phyloP scores from a whole-genome alignment of 1,140 invertebrate genomes.

The Idris sp. region DNA sequence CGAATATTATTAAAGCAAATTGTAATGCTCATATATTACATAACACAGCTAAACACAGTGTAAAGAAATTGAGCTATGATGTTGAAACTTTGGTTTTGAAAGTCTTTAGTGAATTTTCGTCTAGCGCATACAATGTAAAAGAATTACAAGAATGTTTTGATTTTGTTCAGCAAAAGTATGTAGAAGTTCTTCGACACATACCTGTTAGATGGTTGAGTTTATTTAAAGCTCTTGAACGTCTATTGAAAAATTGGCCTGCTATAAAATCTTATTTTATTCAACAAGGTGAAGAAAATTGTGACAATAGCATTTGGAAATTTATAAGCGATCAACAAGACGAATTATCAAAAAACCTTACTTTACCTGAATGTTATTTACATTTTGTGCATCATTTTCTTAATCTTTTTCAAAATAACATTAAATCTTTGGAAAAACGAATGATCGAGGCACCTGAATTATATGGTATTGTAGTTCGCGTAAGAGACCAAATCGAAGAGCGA shows the following conservation, averaged over 20 bases:
- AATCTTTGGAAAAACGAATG: neutral
- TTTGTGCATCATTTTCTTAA: constrained; percentile 18
- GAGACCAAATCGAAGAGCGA: constrained; percentile 2
- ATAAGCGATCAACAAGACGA: constrained; percentile 1
- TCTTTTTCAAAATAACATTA: neutral
- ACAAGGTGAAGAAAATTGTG: constrained; percentile 17
- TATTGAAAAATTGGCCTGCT: constrained; percentile 20
- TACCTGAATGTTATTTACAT: constrained; percentile 28
- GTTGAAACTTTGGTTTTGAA: constrained; percentile 25
- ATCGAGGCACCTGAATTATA: constrained; percentile 3
- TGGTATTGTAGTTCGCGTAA: neutral
- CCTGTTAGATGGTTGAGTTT: constrained; percentile 26
- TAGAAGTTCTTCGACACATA: constrained; percentile 32
- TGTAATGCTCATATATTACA: constrained; percentile 43
- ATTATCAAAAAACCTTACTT: constrained; percentile 9
- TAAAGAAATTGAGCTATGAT: constrained; percentile 22
- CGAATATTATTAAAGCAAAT: constrained; percentile 26
- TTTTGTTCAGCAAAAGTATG: constrained; percentile 19
- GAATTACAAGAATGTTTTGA: constrained; percentile 24
- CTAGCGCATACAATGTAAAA: constrained; percentile 25
- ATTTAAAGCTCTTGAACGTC: constrained; percentile 32
- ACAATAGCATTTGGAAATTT: constrained; percentile 16
- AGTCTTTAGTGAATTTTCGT: constrained; percentile 29
- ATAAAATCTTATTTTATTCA: constrained; percentile 22
- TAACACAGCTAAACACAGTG: constrained; percentile 15